phyloP scores from a whole-genome alignment of 1,140 invertebrate genomes.

The Bombus sylvicola region DNA sequence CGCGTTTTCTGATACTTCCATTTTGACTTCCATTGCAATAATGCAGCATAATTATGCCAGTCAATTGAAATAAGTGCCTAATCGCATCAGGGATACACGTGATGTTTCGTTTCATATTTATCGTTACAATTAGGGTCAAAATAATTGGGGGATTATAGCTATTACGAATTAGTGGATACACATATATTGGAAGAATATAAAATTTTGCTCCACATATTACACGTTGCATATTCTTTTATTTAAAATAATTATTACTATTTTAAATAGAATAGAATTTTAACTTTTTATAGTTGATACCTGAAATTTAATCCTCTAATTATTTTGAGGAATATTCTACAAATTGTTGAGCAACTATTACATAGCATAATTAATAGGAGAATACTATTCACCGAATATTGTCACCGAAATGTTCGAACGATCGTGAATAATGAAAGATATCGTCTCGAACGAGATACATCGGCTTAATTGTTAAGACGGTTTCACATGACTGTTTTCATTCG shows the following conservation, averaged over 20 bases:
- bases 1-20: background rate
- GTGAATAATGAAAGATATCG: background rate
- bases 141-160: background rate
- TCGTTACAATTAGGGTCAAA: background rate
- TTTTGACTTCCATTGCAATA: background rate
- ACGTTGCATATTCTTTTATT: background rate
- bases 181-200: background rate
- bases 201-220: background rate
- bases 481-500: conserved; percentile 55
- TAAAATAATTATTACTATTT: background rate
- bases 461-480: conserved; percentile 42
- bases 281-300: background rate
- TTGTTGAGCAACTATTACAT: background rate
- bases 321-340: background rate
- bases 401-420: background rate
- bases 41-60: background rate
- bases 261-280: background rate
- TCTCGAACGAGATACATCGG: background rate
- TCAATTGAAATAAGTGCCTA: conserved; percentile 45
- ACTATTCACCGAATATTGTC: background rate
- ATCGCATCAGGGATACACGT: conserved; percentile 22
- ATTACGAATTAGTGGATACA: background rate
- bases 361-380: background rate
- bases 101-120: background rate
- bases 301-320: conserved; percentile 17